Evolutionary conservation across 2,113 vertebrate species (phyloP), one percentile per base, ranked within the genome.

Genomic region (Pristiophorus japonicus): DNA sequence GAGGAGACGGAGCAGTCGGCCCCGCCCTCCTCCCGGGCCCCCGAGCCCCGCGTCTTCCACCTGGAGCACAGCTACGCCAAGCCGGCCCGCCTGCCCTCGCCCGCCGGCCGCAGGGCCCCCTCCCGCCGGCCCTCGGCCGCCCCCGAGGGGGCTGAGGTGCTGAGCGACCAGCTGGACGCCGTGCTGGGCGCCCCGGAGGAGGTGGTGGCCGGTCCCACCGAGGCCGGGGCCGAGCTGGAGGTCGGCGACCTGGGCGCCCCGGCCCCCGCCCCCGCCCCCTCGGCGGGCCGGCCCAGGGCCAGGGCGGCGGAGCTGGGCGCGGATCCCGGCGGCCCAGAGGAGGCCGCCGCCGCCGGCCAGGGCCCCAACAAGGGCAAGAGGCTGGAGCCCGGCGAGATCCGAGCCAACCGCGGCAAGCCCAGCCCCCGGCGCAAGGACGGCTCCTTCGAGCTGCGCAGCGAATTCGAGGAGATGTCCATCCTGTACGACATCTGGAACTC

Each of bases 401-500:
- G 95, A n/a, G n/a, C n/a, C n/a, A n/a, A n/a, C 11, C 91, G 38
- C 0, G 96, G 96, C 38, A 96, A 96, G 18, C 97, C 94, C 96
- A 78, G 30, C 45, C 0, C 67, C 1, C 0, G 5, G 66, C 18
- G 0, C 27, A 97, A 96, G 51, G 96, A 96, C 45, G 78, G 78
- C 12, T 1, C 16, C 10, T 95, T 34, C 20, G 97, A 97, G 62
- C 96, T 97, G 20, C 99, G 99, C 95, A 98, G 98, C 0, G 98
- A 99, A 55, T 99, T 99, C 4, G 98, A 99, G 97, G 99, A 99
- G 97, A 99, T 99, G 99, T 99, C 99, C 96, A 99, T 99, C 96
- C 96, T 99, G 95, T 99, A 99, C 0, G 99, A 99, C 97, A 99
- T 99, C 97, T 99, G 99, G 99, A 99, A 99, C 0, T 98, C 98